phyloP scores from a whole-genome alignment of 2,888 invertebrate species.

The Halictus ligatus region DNA sequence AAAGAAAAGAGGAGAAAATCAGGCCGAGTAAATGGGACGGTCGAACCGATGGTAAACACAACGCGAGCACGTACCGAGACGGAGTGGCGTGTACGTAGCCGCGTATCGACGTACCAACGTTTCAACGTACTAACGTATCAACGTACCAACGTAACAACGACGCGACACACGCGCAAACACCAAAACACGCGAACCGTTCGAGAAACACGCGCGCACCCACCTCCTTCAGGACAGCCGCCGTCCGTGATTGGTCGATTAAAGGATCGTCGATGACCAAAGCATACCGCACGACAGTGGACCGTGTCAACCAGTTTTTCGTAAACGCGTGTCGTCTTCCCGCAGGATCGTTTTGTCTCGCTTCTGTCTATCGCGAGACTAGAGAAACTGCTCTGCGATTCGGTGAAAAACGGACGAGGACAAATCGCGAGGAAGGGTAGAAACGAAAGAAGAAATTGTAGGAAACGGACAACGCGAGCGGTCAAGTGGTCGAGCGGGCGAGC shows the following conservation, averaged over 20 bases:
- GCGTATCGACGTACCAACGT: slow-evolving; percentile 6
- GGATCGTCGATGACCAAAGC: not conserved
- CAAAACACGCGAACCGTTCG: slow-evolving; percentile 3
- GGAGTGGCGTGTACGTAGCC: not conserved
- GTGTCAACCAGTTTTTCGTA: not conserved
- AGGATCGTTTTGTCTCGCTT: not conserved
- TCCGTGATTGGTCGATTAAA: slow-evolving; percentile 18
- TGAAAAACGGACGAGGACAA: not conserved
- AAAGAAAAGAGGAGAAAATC: slow-evolving; percentile 39
- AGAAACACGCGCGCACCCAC: slow-evolving; percentile 14
- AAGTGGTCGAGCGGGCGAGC: not conserved
- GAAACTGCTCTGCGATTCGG: too few relatives aligned
- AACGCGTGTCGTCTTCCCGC: not conserved
- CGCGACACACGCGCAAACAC: not conserved
- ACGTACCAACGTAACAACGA: not conserved
- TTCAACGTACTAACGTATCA: not conserved
- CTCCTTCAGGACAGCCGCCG: not conserved
- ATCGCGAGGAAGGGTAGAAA: not conserved
- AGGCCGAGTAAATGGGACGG: slow-evolving; percentile 47
- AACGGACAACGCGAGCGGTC: not conserved
- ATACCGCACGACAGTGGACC: not conserved
- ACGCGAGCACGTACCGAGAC: slow-evolving; percentile 27
- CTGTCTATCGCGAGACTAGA: not conserved
- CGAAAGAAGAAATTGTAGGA: not conserved
- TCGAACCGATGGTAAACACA: slow-evolving; percentile 46